Percentiles rank a stretch among this genome's conserved stretches.
Conservation (phyloP, 2,797 vertebrate genomes). For the Microhierax caerulescens region DNA sequence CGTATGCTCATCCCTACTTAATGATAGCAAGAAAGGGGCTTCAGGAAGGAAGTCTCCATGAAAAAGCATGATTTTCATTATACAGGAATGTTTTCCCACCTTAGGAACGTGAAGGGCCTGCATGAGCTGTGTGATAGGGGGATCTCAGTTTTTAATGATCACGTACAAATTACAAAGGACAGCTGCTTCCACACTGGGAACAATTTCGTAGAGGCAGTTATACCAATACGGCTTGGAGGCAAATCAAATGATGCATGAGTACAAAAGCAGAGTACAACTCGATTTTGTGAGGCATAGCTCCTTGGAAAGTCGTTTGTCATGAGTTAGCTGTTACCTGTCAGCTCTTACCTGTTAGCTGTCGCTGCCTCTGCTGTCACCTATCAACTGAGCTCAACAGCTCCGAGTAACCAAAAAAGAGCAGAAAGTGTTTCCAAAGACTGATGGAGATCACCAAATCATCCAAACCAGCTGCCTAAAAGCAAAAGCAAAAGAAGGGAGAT, state of each 20-base stretch:
- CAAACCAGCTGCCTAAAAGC: not conserved
- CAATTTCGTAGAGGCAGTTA: not conserved
- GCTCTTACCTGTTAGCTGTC: not conserved
- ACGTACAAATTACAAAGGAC: not conserved
- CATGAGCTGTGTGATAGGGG: not conserved
- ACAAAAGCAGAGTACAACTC: not conserved
- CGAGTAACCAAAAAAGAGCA: not conserved
- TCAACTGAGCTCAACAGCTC: not conserved
- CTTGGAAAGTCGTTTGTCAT: not conserved
- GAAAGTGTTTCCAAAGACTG: not conserved
- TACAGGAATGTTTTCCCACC: not conserved
- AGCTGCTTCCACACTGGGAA: not conserved
- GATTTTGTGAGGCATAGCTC: not conserved
- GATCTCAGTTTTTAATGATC: not conserved
- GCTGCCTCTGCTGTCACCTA: not conserved
- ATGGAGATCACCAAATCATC: not conserved
- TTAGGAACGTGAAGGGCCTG: not conserved
- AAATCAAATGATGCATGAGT: constrained; percentile 34
- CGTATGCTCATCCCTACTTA: not conserved
- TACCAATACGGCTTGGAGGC: not conserved
- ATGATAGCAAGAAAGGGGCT: not conserved
- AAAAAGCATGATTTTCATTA: not conserved
- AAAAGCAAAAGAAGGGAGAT: not conserved
- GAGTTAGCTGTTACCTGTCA: not conserved
- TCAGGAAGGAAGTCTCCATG: not conserved